Base-by-base conservation (phyloP, 1,140 invertebrate genomes). In the Helicoverpa armigera region DNA sequence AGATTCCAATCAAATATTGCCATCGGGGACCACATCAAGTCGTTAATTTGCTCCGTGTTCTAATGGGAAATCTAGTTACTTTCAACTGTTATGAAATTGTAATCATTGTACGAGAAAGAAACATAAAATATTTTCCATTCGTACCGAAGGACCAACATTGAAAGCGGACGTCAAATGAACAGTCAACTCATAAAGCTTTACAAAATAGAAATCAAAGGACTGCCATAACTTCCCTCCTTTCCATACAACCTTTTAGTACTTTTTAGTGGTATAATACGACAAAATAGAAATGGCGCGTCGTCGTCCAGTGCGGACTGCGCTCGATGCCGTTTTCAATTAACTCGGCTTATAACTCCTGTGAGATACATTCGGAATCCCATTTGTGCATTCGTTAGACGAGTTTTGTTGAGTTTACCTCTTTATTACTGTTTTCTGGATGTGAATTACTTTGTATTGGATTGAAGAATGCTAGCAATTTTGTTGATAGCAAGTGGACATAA, bases 281-380 rank as follows among this genome's bases (percentile, higher is more conserved):
- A 16, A 77, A 77, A 77, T 77, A 77, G 29, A 31, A 63, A 29
- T 12, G 43, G 5, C 58, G 18, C 12, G 48, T 10, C 10, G 18
- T 18, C 51, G 14, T 5, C 60, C 56, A 48, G 61, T 13, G 75
- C 18, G 18, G 75, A 18, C n/a, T 23, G 61, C 31, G 29, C 50
- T 31, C 60, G 50, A 53, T 53, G 61, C 23, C 60, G 60, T 77
- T 77, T 77, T 77, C 61, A 77, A 77, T 77, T 77, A 77, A 77
- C 75, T 65, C 23, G 61, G 51, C 16, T 77, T 67, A 67, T 77
- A 77, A 54, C 61, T 77, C 23, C 29, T 29, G 43, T 54, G 61
- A n/a, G 48, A 77, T 77, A 67, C 75, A 63, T 65, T 65, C 18
- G 50, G 18, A 65, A 67, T 67, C 35, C 43, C 75, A 77, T 77